Conservation (phyloP, 2,797 vertebrate species). For the Anguilla anguilla region DNA sequence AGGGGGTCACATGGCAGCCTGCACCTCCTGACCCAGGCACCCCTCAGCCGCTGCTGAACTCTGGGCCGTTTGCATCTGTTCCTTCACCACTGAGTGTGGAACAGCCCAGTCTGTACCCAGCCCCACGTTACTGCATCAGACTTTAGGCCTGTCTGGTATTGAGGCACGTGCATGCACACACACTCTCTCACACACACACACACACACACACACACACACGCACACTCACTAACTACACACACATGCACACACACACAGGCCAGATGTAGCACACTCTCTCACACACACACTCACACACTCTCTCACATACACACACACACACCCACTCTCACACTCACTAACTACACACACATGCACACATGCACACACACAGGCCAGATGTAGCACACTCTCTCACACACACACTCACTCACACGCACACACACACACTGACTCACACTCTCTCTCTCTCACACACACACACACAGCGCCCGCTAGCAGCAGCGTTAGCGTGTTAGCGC, state of each 20-base stretch:
- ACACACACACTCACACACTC: neutral
- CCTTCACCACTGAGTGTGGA: neutral
- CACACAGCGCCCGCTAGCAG: slow-evolving; percentile 18
- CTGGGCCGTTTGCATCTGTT: neutral
- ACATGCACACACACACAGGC: neutral
- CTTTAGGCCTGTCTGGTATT: neutral
- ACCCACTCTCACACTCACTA: neutral
- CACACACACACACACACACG: neutral
- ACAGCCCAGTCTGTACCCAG: neutral
- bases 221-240: too few relatives aligned
- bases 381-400: neutral
- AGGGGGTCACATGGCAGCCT: slow-evolving; percentile 39
- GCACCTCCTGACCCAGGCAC: neutral
- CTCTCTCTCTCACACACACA: neutral
- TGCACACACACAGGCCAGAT: neutral
- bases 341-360: neutral
- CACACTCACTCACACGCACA: neutral
- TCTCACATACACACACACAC: neutral
- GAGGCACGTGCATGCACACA: neutral
- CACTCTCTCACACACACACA: neutral
- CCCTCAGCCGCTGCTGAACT: neutral
- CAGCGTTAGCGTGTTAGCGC: too few relatives aligned
- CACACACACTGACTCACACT: neutral
- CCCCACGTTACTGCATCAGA: neutral
- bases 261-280: too few relatives aligned